phyloP scores from a whole-genome alignment of 2,113 vertebrate species.

The Lanius ludovicianus region DNA sequence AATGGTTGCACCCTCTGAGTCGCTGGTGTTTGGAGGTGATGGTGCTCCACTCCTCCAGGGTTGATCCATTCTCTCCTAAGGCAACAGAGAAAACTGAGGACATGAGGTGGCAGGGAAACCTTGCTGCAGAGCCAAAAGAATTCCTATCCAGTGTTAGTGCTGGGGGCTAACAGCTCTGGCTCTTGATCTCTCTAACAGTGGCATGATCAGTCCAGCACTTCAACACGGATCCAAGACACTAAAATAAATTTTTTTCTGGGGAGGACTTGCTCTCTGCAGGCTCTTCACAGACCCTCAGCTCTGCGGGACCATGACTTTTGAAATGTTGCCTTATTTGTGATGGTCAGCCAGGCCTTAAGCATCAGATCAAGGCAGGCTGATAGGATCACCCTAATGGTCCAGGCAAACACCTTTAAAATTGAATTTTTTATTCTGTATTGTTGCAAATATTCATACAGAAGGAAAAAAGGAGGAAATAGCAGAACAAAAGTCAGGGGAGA shows the following conservation, averaged over 20 bases:
- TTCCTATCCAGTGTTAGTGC: background rate
- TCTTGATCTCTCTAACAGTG: background rate
- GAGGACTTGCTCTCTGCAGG: background rate
- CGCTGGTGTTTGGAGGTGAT: rapidly evolving
- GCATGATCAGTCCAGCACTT: background rate
- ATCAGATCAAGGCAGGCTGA: background rate
- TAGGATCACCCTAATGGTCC: background rate
- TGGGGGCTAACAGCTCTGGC: background rate
- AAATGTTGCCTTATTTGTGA: background rate
- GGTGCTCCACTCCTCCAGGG: background rate
- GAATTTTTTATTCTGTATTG: background rate
- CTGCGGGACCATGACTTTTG: rapidly evolving
- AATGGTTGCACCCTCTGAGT: background rate
- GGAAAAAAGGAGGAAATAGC: background rate
- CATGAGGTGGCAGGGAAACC: background rate
- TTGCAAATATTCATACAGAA: background rate
- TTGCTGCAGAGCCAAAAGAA: background rate
- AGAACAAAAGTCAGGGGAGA: background rate
- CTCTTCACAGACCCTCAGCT: background rate
- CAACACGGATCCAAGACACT: background rate
- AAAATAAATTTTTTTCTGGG: background rate
- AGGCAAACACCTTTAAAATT: background rate
- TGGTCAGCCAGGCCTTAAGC: background rate
- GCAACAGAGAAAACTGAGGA: background rate
- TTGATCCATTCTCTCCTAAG: background rate